Base-by-base conservation (phyloP, 2,888 invertebrate genomes). In the Minunthozetes semirufus region DNA sequence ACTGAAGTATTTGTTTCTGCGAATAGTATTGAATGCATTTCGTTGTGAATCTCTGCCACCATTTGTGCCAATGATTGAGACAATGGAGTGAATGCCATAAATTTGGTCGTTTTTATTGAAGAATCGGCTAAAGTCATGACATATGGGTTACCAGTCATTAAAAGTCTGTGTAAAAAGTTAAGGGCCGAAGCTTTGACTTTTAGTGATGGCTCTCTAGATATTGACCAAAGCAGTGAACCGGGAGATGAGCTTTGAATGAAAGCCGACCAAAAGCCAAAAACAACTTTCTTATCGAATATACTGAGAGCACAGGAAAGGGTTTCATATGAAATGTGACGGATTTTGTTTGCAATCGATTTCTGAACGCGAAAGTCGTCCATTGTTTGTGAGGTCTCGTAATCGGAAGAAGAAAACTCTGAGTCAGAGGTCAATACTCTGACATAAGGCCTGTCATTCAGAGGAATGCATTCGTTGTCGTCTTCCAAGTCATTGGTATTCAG, bases 191-290 rank as follows among this genome's bases (percentile, higher is more conserved):
- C 9, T 22, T 72, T 72, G 4, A 61, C 75, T 22, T 48, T n/a
- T 6, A 33, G 17, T 0, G 75, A 73, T 2, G 29, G 59, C 25
- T 75, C 75, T 33, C 59, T 73, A 4, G 25, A 8, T 48, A 75
- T 63, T 0, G 61, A 59, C 33, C 27, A 48, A 38, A 75, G 33
- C 15, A 63, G 25, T 27, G 61, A 22, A 15, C 48, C 48, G 11
- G 70, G 27, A 27, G 27, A 22, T 38, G 56, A 56, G 38, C 19
- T 42, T 9, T 42, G 25, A n/a, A 75, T 25, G n/a, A 72, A 75
- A 6, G 71, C 38, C 46, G 75, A 75, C 75, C 75, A 75, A 66
- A 72, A 75, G 5, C 75, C 72, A 33, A 75, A 75, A 33, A 75
- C 29, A 1, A 29, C 25, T 29, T 72, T 22, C 27, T 68, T 75